These are phyloP conservation scores for Oncopodura yosiiana DNA, from an alignment of 1,140 invertebrate species.

Conservation along the genomic window DNA sequence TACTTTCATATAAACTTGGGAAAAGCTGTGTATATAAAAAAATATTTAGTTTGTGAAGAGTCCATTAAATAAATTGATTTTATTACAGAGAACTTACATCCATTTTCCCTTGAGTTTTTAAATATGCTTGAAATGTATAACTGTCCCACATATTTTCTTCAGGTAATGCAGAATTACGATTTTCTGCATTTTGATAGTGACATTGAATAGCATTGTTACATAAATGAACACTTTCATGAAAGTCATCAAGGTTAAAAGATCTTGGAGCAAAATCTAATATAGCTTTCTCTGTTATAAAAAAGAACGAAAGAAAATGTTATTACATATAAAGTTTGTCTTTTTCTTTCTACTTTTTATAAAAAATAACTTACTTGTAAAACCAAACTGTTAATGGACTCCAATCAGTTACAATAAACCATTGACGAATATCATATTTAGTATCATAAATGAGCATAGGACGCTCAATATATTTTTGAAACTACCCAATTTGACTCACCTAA, in stretches of 20 bases:
- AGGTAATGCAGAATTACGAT: conserved; percentile 58
- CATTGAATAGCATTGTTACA: conserved; percentile 90
- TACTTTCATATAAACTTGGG: conserved; percentile 69
- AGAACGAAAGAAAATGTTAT: conserved; percentile 1
- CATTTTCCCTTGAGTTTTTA: conserved; percentile 53
- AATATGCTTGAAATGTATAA: conserved; percentile 60
- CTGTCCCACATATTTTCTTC: conserved; percentile 78
- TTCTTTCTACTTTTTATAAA: not conserved
- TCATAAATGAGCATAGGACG: conserved; percentile 73
- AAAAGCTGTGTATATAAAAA: conserved; percentile 1
- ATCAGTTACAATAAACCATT: conserved; percentile 85
- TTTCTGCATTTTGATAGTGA: conserved; percentile 67
- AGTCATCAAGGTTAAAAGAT: conserved; percentile 76
- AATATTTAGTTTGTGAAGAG: not conserved
- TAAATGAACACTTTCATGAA: conserved; percentile 84
- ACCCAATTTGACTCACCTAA: conserved; percentile 34
- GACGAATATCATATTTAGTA: conserved; percentile 87
- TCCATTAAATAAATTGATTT: not conserved
- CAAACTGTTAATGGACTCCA: conserved; percentile 83
- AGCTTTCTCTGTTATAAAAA: conserved; percentile 57
- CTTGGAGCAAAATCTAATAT: conserved; percentile 86
- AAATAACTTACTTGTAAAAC: conserved; percentile 67
- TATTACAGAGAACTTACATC: conserved; percentile 58
- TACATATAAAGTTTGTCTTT: not conserved
- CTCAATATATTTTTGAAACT: conserved; percentile 45